A percentile compares a stretch with the other conserved stretches of the same genome.
Evolutionary conservation across 2,888 invertebrate species (phyloP).

Genomic region (Troides oblongomaculatus): DNA sequence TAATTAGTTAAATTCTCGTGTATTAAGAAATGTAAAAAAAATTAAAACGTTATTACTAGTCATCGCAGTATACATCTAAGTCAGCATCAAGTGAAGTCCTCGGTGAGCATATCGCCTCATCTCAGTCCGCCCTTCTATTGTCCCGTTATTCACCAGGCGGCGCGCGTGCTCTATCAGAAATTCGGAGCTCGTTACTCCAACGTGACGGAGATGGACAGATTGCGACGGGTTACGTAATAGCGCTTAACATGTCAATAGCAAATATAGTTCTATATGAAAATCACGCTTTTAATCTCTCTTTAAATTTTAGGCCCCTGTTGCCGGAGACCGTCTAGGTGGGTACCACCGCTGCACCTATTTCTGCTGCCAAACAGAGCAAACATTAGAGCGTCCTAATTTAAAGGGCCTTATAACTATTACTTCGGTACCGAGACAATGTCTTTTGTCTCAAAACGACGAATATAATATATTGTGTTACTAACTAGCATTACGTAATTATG

Average conservation of each 20-base stretch:
- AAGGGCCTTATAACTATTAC: no score
- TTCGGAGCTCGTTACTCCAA: constrained; percentile 45
- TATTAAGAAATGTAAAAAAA: no score
- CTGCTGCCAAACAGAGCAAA: no score
- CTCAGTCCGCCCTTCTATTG: constrained; percentile 45
- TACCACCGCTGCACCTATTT: no score
- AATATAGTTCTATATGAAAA: background rate
- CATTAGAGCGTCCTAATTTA: no score
- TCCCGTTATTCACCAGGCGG: constrained; percentile 39
- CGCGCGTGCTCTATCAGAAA: constrained; percentile 66
- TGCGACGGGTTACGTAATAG: constrained; percentile 45
- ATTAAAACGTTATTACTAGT: background rate
- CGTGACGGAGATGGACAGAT: constrained; percentile 66
- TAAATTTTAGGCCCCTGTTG: no score
- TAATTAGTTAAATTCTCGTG: no score
- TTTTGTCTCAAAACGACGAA: no score
- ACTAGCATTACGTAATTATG: no score
- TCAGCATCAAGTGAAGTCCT: constrained; percentile 36
- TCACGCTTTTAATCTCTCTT: background rate
- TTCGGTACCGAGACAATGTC: no score
- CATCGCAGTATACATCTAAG: background rate
- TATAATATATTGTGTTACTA: no score
- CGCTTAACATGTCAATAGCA: constrained; percentile 21
- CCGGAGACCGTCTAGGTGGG: no score
- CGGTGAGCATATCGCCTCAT: constrained; percentile 36